Conservation (phyloP, 2,797 vertebrate genomes). For the Enteromius viviparus region DNA sequence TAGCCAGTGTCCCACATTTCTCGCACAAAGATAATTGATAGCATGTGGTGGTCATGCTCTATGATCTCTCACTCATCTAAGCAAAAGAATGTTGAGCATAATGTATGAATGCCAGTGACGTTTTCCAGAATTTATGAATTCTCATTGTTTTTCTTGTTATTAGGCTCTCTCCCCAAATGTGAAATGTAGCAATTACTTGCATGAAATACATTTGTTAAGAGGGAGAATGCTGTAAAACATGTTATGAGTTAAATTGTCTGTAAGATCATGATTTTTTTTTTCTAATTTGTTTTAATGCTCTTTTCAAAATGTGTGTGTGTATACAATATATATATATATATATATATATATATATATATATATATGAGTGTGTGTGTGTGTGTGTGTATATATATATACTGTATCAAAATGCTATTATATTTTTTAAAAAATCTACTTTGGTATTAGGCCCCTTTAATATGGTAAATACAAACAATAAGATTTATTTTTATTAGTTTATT, state of each 20-base stretch:
- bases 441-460: background rate
- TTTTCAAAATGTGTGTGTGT: background rate
- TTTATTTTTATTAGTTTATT: background rate
- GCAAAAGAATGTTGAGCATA: background rate
- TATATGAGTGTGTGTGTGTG: too few relatives aligned
- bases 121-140: background rate
- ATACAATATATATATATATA: too few relatives aligned
- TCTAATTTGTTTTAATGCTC: background rate
- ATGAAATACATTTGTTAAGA: background rate
- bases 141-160: slow-evolving; percentile 15
- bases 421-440: too few relatives aligned
- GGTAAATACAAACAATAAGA: background rate
- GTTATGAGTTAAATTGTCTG: background rate
- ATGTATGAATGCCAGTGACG: background rate
- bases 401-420: too few relatives aligned
- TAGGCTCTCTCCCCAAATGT: background rate
- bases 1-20: slow-evolving; percentile 28
- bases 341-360: too few relatives aligned
- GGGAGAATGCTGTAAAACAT: background rate
- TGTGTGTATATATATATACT: too few relatives aligned
- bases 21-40: slow-evolving; percentile 44
- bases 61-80: slow-evolving; percentile 21
- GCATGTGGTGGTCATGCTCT: slow-evolving; percentile 46
- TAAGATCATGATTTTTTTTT: background rate
- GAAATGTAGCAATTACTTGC: background rate